Conservation (phyloP, 2,888 invertebrate genomes). For the Drosophila algonquin region DNA sequence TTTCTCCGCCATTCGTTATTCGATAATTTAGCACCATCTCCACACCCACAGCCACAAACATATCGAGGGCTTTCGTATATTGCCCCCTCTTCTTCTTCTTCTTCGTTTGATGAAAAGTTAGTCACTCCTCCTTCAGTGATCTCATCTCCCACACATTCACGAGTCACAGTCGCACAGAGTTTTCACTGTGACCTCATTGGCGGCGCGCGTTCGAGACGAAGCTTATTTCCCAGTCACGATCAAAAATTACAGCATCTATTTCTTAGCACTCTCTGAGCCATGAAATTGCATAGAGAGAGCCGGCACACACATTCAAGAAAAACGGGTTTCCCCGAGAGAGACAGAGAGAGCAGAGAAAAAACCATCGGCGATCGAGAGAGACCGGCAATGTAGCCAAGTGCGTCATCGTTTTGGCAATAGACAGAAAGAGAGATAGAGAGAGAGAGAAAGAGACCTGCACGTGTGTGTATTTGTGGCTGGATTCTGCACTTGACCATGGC, state of each 20-base stretch:
- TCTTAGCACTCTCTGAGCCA: conserved; percentile 19
- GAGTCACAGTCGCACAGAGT: conserved; percentile 13
- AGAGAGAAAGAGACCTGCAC: conserved; percentile 15
- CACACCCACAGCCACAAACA: background rate
- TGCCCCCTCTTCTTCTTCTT: background rate
- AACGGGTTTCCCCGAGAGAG: conserved; percentile 3
- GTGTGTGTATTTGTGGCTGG: conserved; percentile 15
- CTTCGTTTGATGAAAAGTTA: background rate
- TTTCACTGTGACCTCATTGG: conserved; percentile 20
- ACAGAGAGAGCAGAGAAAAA: background rate
- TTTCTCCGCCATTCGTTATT: background rate
- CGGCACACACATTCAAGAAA: background rate
- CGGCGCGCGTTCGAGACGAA: background rate
- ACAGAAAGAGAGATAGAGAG: background rate
- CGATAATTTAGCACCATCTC: background rate
- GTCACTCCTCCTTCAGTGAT: background rate
- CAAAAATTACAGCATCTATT: conserved; percentile 37
- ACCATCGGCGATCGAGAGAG: background rate
- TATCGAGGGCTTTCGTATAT: background rate
- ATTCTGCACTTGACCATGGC: conserved; percentile 41
- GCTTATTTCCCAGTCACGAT: conserved; percentile 35
- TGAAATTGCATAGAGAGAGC: conserved; percentile 10
- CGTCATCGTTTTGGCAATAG: conserved; percentile 6
- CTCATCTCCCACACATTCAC: conserved; percentile 3
- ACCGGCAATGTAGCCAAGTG: background rate